Conservation (phyloP, 1,140 invertebrate genomes). For the Aphidius gifuensis region DNA sequence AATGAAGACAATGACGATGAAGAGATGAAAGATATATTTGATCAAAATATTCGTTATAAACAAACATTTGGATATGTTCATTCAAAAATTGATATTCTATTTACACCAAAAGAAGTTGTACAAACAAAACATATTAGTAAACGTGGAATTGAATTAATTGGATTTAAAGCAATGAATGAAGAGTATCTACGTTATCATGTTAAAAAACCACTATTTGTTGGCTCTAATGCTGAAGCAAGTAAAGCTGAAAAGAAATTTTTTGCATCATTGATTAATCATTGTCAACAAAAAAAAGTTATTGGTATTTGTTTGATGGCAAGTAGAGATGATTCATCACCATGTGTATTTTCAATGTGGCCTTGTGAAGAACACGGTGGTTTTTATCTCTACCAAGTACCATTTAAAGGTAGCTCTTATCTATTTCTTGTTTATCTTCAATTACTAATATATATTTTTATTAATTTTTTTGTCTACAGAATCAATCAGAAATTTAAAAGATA, state of each 20-base stretch:
- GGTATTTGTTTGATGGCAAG: conserved; percentile 31
- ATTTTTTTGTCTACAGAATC: neutral
- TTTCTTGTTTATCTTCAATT: too few relatives aligned
- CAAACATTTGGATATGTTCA: conserved; percentile 9
- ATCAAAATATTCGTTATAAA: neutral
- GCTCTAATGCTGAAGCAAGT: conserved; percentile 15
- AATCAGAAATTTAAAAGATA: neutral
- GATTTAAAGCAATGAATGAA: conserved; percentile 27
- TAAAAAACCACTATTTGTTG: conserved; percentile 27
- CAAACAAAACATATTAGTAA: conserved; percentile 6
- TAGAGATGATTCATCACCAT: conserved; percentile 18
- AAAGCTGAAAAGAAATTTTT: conserved; percentile 35
- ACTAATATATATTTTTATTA: too few relatives aligned
- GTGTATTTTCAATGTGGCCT: conserved; percentile 34
- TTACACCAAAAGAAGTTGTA: conserved; percentile 24
- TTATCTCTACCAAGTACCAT: conserved; percentile 37
- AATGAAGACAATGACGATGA: conserved; percentile 13
- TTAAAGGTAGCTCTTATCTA: conserved; percentile 10
- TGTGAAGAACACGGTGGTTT: conserved; percentile 32
- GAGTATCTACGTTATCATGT: conserved; percentile 29
- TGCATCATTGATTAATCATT: conserved; percentile 32
- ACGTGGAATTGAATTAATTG: conserved; percentile 33
- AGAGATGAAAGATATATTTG: neutral
- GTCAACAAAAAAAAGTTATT: conserved; percentile 28
- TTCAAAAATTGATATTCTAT: conserved; percentile 23